Base-by-base conservation (phyloP, 2,888 invertebrate species). In the Parochlus steinenii region DNA sequence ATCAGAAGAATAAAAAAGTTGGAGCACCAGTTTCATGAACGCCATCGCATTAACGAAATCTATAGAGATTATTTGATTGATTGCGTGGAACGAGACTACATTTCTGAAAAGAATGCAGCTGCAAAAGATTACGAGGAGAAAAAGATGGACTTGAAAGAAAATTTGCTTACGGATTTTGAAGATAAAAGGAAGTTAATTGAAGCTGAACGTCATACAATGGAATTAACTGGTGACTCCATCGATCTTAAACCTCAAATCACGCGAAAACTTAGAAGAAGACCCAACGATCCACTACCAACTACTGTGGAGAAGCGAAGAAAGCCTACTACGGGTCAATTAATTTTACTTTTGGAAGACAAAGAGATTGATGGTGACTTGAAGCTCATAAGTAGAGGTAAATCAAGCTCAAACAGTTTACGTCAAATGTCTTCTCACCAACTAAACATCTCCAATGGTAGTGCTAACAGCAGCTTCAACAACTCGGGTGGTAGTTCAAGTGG, bases 171-270 rank as follows among this genome's bases (percentile, higher is more conserved):
- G 20, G 93, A 95, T 55, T 76, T 92, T 53, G 93, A 93, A 52
- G 93, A 95, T 47, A 90, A 92, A 51, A 69, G 80, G 48, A 79
- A 81, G 47, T 70, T 78, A 46, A 85, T 93, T 36, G 93, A 95
- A 56, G 71, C 73, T 39, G 95, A 95, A 53, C 62, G 89, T 37
- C 72, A 74, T 42, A 80, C 76, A 31, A 77, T 93, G 69, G 95
- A 95, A 54, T 61, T 95, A 1, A 87, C 85, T 35, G 87, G 82
- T 42, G 87, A 83, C 55, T 79, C 80, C 3, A 78, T 73, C 66
- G 83, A 83, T 66, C 79, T 75, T 47, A 93, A 93, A 52, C 89
- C 93, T 8, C 83, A 85, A n/a, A 82, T 90, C 64, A 95, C 93
- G 19, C 68, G 95, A 17, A 95, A 93, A 56, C 62, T 95, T 17